Evolutionary conservation across 2,797 vertebrate species (phyloP).

Genomic region (Sebastes matsubarae): DNA sequence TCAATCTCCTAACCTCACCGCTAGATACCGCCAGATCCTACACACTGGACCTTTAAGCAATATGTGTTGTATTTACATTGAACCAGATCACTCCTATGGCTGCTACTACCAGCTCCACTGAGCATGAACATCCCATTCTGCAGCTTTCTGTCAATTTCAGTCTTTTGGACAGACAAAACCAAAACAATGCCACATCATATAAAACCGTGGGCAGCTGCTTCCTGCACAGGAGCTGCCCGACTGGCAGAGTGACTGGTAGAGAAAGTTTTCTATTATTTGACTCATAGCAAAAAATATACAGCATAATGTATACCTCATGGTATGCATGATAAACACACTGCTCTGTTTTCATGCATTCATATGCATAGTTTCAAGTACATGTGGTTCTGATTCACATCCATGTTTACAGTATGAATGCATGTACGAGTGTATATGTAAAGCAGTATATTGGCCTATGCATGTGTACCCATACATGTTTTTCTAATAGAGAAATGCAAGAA

Average conservation of each 20-base stretch:
- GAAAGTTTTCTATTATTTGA: not conserved
- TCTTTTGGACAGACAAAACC: not conserved
- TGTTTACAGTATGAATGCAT: constrained; percentile 12
- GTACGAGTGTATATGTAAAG: constrained; percentile 8
- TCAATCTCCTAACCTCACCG: too few species aligned
- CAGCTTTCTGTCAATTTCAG: not conserved
- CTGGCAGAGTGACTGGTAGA: not conserved
- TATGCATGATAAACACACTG: not conserved
- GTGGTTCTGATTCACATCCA: constrained; percentile 18
- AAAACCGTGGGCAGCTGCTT: not conserved
- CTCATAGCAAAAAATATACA: not conserved
- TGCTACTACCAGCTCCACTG: not conserved
- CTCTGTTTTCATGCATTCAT: constrained; percentile 10
- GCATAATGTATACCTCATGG: not conserved
- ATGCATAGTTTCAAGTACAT: constrained; percentile 4
- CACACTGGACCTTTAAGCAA: too few species aligned
- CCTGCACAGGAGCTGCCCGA: not conserved
- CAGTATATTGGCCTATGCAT: not conserved
- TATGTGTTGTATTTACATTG: not conserved
- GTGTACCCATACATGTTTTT: not conserved
- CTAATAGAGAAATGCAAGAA: not conserved
- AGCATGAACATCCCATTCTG: not conserved
- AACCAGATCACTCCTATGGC: not conserved
- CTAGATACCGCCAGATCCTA: too few species aligned
- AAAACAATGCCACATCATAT: not conserved